Conservation (phyloP, 2,888 invertebrate species). For the Lasioglossum leucozonium region DNA sequence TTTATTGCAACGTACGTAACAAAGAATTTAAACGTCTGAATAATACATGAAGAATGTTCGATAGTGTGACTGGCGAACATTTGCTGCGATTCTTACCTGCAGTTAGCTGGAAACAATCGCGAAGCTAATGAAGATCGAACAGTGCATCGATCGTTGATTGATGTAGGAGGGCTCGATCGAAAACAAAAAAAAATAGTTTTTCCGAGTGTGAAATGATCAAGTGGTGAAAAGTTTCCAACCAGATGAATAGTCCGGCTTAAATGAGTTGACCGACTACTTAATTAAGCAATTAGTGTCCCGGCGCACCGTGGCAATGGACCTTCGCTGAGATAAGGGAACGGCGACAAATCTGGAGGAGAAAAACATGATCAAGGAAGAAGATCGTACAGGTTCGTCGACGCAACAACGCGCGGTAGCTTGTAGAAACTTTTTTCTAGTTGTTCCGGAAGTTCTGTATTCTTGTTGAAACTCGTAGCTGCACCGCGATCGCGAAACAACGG, state of each 20-base stretch:
- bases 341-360: neutral
- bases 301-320: neutral
- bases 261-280: no score
- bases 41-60: neutral
- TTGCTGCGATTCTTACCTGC: neutral
- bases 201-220: neutral
- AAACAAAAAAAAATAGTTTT: neutral
- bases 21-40: neutral
- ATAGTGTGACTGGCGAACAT: neutral
- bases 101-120: neutral
- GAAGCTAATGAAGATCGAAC: neutral
- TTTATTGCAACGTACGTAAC: neutral
- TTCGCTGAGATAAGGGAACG: neutral
- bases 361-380: neutral
- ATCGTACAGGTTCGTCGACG: conserved; percentile 23
- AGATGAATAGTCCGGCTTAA: neutral
- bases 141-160: neutral
- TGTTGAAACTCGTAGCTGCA: neutral
- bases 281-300: neutral
- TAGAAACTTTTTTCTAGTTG: conserved; percentile 28
- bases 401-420: conserved; percentile 26
- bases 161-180: neutral
- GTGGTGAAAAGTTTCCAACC: neutral
- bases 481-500: neutral
- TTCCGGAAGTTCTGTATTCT: neutral